Evolutionary conservation across 2,888 invertebrate species (phyloP).

Genomic region (Rhaphigaster nebulosa): DNA sequence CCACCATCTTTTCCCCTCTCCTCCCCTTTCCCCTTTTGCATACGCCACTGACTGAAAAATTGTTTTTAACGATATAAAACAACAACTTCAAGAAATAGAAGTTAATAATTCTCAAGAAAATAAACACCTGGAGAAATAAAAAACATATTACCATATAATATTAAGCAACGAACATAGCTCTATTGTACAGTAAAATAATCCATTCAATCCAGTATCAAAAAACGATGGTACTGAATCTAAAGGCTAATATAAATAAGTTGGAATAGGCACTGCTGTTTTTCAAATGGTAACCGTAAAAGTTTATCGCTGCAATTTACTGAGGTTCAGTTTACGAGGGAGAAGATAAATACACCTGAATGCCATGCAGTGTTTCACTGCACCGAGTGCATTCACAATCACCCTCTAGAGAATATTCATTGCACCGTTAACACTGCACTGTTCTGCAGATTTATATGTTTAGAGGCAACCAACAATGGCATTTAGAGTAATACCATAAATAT

Average conservation of each 20-base stretch:
- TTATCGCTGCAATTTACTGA: slow-evolving; percentile 3
- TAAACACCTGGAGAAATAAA: too few species aligned
- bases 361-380: slow-evolving; percentile 15
- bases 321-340: neutral
- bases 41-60: too few species aligned
- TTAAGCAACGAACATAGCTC: too few species aligned
- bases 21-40: too few species aligned
- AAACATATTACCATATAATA: too few species aligned
- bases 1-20: too few species aligned
- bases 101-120: too few species aligned
- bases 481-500: neutral
- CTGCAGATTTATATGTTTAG: neutral
- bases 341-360: neutral
- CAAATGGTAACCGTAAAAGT: neutral
- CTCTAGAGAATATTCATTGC: neutral
- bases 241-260: neutral
- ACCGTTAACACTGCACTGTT: neutral
- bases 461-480: neutral
- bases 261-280: neutral
- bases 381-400: neutral
- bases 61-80: too few species aligned
- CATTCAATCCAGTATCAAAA: neutral
- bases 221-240: neutral
- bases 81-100: too few species aligned
- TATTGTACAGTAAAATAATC: too few species aligned